Evolutionary conservation across 2,113 vertebrate species (phyloP), one percentile per base, ranked within the genome.

Genomic region (Lagopus leucura): DNA sequence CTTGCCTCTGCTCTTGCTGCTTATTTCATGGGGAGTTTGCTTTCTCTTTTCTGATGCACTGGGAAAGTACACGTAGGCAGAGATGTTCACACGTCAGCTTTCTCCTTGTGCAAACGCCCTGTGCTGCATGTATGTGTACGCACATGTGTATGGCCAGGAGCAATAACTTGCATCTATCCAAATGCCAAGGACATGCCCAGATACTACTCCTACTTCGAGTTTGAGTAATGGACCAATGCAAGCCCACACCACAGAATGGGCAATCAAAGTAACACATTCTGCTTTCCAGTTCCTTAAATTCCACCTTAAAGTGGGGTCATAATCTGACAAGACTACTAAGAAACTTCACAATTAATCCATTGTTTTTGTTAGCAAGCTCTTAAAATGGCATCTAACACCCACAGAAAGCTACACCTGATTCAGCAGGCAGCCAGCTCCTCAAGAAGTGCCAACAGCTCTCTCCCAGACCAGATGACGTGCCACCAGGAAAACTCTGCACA

Each of bases 11-110:
- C 67, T 90, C 79, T 85, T 34, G 21, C 95, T 95, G 93, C 93
- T 95, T 95, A 94, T 97, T 94, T 94, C 92, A 95, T 93, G 60
- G 88, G 13, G 73, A 97, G 95, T 96, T 97, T 96, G 93, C 92
- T 91, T 93, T 95, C 88, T 76, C 95, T 91, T 79, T 91, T 91
- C 79, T 27, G 27, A 47, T 8, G 3, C 1, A 17, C 89, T 91
- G 85, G 92, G 92, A 96, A 96, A 95, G 91, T 77, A 86, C 84
- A 95, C 8, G 1, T 60, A 88, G 92, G 72, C 45, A 34, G 87
- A 86, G 71, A 71, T 24, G 64, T 6, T 76, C 79, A 45, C 45
- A 50, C 3, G 24, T 4, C 90, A 74, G 30, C 82, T 67, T 71
- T 80, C 42, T 57, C 64, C 42, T 40, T 21, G 55, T 1, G 8